Evolutionary conservation across 2,113 vertebrate species (phyloP), one percentile per base, ranked within the genome.

Genomic region (Telmatochromis sp.): DNA sequence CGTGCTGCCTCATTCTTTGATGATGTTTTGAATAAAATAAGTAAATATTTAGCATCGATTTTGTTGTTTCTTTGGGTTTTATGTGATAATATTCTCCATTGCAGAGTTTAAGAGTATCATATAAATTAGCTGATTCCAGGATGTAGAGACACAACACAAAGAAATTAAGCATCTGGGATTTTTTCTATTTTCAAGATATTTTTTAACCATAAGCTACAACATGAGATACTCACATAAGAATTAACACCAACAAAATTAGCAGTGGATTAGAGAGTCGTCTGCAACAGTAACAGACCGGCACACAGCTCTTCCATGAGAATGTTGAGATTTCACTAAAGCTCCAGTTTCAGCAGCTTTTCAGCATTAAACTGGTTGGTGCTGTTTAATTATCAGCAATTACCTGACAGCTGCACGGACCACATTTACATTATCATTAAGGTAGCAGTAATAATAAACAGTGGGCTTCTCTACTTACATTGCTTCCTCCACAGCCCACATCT

Each of bases 11-110:
- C 35, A 9, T 21, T 37, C 7, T 40, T 23, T 68, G 35, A 1
- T 68, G 63, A 68, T 65, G 31, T 35, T 35, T 12, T 63, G 60
- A 65, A 60, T 60, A 31, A 31, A 35, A 65, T 35, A 65, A n/a
- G 58, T 65, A n/a, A 65, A 65, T n/a, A 65, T 65, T 65, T 63
- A 0, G 9, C 9, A 33, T 19, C 1, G 4, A n/a, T 63, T 63
- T 19, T 60, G 13, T 1, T 63, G 58, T 63, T 63, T 63, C 9
- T 65, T 65, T 65, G 2, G 58, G 17, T 63, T 63, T 63, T 11
- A 19, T 4, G 17, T 65, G 15, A 63, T n/a, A 63, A 63, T 63
- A 63, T 63, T 33, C 15, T 33, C 9, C 13, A 63, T 19, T 63
- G 9, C 15, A 33, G 58, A 1, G 28, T 60, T 63, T 35, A 63